Base-by-base conservation (phyloP, 2,888 invertebrate species). In the Rhagonycha fulva region DNA sequence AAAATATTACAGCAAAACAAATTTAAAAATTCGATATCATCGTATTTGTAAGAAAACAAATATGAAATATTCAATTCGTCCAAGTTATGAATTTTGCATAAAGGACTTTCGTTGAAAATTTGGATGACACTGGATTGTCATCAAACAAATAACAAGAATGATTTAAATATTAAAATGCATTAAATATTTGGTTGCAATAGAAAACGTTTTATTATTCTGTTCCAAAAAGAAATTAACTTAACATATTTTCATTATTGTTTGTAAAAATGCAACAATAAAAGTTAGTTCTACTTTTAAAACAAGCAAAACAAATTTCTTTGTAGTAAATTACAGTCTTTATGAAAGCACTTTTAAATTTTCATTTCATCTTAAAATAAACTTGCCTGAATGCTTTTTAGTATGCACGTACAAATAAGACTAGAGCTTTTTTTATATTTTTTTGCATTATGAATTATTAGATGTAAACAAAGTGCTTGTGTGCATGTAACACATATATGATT, bases 401-500 rank as follows among this genome's bases (percentile, higher is more conserved):
- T 47, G 47, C 47, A 47, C 47, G 47, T 47, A 12, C 47, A 47
- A 47, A 47, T 47, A 47, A 47, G n/a, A 9, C 47, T 47, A 47
- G 47, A 47, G 47, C 47, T 47, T n/a, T 47, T n/a, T n/a, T 47
- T 47, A 47, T 47, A 47, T 47, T 47, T 47, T n/a, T 47, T 47
- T 47, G 47, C n/a, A 47, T 66, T 66, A 24, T 66, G 24, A 19
- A 19, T 66, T 66, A 24, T 24, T 24, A 66, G 60, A 70, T 19
- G 32, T 70, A 32, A 60, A 32, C 60, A 68, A 60, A 72, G 68
- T 61, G 14, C 32, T 32, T 60, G 14, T 61, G 72, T 76, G 76
- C 71, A 76, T 76, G 74, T 62, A 71, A 72, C 70, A 77, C 70
- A 28, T 66, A 63, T 74, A 77, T 77, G 79, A 75, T 78, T 71